These are phyloP conservation scores for Zaprionus gabonicus DNA, from an alignment of 1,140 invertebrate species.

Conservation along the genomic window DNA sequence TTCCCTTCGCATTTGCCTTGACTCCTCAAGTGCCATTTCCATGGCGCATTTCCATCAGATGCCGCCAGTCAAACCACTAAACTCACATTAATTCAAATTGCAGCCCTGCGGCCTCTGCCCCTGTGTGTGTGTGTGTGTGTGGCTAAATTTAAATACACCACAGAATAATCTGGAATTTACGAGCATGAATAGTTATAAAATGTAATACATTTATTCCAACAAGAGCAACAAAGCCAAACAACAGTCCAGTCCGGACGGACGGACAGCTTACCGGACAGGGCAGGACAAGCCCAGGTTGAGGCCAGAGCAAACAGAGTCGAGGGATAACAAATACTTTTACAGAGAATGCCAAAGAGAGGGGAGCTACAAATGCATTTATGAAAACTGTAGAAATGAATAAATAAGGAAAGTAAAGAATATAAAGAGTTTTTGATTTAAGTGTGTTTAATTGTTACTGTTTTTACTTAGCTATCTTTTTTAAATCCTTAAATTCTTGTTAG, in stretches of 20 bases:
- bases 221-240: constrained; percentile 48
- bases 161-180: constrained; percentile 79
- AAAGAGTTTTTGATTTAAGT: neutral
- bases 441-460: neutral
- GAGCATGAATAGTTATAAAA: constrained; percentile 74
- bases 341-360: constrained; percentile 35
- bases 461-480: neutral
- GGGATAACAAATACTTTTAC: constrained; percentile 47
- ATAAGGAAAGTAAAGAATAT: neutral
- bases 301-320: constrained; percentile 22
- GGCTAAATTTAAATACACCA: constrained; percentile 71
- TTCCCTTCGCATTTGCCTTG: neutral
- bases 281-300: neutral
- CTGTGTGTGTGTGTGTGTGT: constrained; percentile 20
- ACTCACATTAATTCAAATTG: constrained; percentile 59
- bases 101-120: constrained; percentile 5
- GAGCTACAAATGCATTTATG: neutral
- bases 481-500: neutral
- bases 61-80: constrained; percentile 57
- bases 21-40: constrained; percentile 60
- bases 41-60: constrained; percentile 44
- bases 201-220: constrained; percentile 75
- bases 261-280: constrained; percentile 16
- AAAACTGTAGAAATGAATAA: neutral
- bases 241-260: constrained; percentile 11